Evolutionary conservation across 2,888 invertebrate genomes (phyloP).

Genomic region (Endotricha flammealis): DNA sequence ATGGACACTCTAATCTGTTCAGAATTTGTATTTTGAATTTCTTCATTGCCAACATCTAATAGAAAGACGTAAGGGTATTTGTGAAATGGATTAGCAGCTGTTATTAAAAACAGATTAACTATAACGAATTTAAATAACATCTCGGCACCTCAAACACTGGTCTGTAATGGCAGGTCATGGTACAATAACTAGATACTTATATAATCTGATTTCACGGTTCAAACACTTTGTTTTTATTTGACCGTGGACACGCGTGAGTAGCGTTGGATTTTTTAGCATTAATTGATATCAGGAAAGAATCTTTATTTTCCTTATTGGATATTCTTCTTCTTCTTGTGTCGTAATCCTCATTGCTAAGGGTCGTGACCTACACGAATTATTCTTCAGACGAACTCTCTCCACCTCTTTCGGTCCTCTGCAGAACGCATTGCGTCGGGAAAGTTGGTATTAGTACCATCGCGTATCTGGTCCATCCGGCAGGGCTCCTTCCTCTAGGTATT

Average conservation of each 20-base stretch:
- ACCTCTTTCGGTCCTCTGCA: too few relatives aligned
- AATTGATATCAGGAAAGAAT: background rate
- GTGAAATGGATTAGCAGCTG: slow-evolving; percentile 53
- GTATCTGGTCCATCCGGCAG: too few relatives aligned
- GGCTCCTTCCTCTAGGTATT: too few relatives aligned
- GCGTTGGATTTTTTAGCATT: slow-evolving; percentile 33
- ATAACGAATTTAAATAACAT: slow-evolving; percentile 48
- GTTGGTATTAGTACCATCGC: too few relatives aligned
- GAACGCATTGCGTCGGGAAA: too few relatives aligned
- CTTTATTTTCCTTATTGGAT: background rate
- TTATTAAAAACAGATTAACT: slow-evolving; percentile 32
- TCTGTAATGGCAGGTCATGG: slow-evolving; percentile 48
- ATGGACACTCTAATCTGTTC: slow-evolving; percentile 60
- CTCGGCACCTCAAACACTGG: slow-evolving; percentile 32
- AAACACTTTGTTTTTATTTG: slow-evolving; percentile 52
- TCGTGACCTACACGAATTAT: background rate
- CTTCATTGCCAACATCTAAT: slow-evolving; percentile 70
- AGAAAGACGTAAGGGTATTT: slow-evolving; percentile 66
- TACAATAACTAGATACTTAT: slow-evolving; percentile 60
- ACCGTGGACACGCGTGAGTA: slow-evolving; percentile 48
- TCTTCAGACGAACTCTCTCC: too few relatives aligned
- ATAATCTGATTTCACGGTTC: slow-evolving; percentile 62
- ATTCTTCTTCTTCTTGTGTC: background rate
- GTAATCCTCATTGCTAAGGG: too few relatives aligned
- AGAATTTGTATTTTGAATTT: slow-evolving; percentile 52